Percentiles rank a stretch among this genome's conserved stretches.
These are phyloP conservation scores for Capitulum mitella DNA, from an alignment of 2,888 invertebrate genomes.

Conservation along the genomic window DNA sequence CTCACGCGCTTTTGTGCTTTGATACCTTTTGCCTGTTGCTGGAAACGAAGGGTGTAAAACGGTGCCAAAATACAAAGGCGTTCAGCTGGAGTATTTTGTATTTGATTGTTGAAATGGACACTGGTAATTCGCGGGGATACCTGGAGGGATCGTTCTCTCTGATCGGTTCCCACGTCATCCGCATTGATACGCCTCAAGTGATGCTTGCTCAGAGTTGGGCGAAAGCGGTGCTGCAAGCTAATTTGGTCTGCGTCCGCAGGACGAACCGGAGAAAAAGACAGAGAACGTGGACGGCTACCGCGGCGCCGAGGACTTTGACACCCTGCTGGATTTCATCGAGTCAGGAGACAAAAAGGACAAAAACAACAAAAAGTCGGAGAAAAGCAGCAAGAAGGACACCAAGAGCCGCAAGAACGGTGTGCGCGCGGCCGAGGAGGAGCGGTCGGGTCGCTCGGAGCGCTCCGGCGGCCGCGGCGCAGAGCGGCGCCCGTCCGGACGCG, in stretches of 20 bases:
- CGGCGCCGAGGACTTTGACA: neutral
- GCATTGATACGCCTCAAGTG: too few relatives aligned
- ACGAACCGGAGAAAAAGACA: neutral
- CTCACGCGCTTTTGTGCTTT: too few relatives aligned
- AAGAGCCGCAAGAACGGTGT: constrained; percentile 22
- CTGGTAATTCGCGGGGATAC: too few relatives aligned
- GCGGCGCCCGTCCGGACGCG: neutral
- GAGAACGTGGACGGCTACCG: neutral
- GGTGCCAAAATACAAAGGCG: too few relatives aligned
- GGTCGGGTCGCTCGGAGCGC: constrained; percentile 2
- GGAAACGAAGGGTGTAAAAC: too few relatives aligned
- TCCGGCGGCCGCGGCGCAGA: constrained; percentile 18
- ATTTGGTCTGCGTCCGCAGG: neutral
- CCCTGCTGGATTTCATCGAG: neutral
- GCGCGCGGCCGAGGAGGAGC: constrained; percentile 15
- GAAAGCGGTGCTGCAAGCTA: too few relatives aligned
- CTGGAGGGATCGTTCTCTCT: too few relatives aligned
- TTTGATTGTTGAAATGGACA: too few relatives aligned
- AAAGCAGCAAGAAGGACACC: constrained; percentile 24
- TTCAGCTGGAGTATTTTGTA: too few relatives aligned
- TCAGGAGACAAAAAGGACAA: neutral
- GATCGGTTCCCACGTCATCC: too few relatives aligned
- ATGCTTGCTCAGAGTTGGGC: too few relatives aligned
- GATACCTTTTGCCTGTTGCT: too few relatives aligned
- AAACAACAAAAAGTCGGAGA: constrained; percentile 26